phyloP scores from a whole-genome alignment of 2,113 vertebrate genomes.

The Vulpes ferrilata region DNA sequence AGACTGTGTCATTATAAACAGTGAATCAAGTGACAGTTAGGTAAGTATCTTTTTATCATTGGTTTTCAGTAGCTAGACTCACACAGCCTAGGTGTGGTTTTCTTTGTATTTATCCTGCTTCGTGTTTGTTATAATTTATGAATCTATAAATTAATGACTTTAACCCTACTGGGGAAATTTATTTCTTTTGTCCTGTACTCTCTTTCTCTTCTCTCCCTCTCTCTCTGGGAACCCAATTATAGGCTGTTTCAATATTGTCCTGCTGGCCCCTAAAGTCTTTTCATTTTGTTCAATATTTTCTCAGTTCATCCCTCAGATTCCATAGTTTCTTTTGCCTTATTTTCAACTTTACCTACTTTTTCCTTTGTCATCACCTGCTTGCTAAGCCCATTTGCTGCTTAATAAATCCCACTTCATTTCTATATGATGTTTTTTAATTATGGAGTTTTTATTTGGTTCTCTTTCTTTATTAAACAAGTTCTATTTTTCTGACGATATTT shows the following conservation, averaged over 20 bases:
- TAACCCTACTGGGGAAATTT: neutral
- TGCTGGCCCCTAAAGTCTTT: neutral
- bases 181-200: neutral
- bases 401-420: neutral
- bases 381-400: neutral
- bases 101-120: neutral
- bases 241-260: neutral
- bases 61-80: neutral
- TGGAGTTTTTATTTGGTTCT: neutral
- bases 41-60: constrained; percentile 60
- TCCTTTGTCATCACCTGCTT: neutral
- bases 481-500: neutral
- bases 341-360: neutral
- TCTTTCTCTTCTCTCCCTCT: neutral
- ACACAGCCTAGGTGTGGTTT: fast-evolving
- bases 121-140: neutral
- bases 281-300: neutral
- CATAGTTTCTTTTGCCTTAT: neutral
- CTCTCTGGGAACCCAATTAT: neutral
- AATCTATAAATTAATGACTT: neutral
- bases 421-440: neutral
- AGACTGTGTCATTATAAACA: constrained; percentile 61
- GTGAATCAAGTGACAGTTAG: constrained; percentile 55
- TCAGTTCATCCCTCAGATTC: neutral
- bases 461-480: neutral